Conservation (phyloP, 2,888 invertebrate species). For the Standfussiana lucernea region DNA sequence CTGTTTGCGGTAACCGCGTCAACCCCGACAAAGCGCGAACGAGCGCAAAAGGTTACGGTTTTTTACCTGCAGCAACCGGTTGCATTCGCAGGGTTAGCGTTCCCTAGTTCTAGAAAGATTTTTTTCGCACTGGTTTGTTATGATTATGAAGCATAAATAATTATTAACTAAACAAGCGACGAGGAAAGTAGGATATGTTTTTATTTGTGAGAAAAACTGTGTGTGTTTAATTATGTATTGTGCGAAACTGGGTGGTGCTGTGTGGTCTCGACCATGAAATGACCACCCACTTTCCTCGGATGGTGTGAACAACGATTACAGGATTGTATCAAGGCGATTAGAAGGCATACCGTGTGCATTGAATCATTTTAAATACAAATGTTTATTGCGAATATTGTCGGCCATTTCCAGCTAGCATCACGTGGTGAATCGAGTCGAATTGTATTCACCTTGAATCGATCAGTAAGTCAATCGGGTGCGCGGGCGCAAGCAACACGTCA, state of each 20-base stretch:
- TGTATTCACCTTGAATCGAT: slow-evolving; percentile 76
- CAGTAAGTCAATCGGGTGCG: slow-evolving; percentile 53
- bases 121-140: slow-evolving; percentile 13
- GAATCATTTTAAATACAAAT: slow-evolving; percentile 15
- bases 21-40: slow-evolving; percentile 31
- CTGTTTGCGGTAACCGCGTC: slow-evolving; percentile 70
- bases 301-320: neutral
- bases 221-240: slow-evolving; percentile 34
- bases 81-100: slow-evolving; percentile 37
- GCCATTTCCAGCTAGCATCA: slow-evolving; percentile 52
- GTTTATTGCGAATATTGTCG: neutral
- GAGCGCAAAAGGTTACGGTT: slow-evolving; percentile 57
- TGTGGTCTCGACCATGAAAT: slow-evolving; percentile 26
- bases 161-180: slow-evolving; percentile 20
- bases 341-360: neutral
- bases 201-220: slow-evolving; percentile 11
- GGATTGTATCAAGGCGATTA: neutral
- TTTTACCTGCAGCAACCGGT: slow-evolving; percentile 40
- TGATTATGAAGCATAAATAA: too few relatives aligned
- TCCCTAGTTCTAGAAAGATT: slow-evolving; percentile 24
- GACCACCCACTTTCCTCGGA: slow-evolving; percentile 11
- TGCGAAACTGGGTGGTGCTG: slow-evolving; percentile 19
- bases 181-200: slow-evolving; percentile 31
- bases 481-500: slow-evolving; percentile 63
- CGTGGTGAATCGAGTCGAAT: slow-evolving; percentile 71